Evolutionary conservation across 1,140 invertebrate species (phyloP).

Genomic region (Bombus confusus): DNA sequence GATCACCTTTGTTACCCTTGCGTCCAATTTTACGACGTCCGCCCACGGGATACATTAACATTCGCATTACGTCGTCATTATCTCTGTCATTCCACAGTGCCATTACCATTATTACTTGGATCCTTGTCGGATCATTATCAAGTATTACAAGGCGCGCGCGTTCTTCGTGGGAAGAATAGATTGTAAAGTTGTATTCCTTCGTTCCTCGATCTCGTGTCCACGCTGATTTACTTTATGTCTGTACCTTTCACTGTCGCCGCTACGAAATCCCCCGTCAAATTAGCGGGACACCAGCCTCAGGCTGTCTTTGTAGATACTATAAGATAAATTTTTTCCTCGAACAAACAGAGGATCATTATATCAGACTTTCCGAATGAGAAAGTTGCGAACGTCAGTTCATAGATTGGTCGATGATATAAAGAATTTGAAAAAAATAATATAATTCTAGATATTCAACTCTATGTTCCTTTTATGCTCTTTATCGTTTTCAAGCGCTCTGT

Average conservation of each 20-base stretch:
- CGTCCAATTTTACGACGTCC: slow-evolving; percentile 47
- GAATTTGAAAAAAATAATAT: background rate
- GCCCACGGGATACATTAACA: slow-evolving; percentile 52
- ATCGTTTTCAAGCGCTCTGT: too few species aligned
- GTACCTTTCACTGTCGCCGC: slow-evolving; percentile 21
- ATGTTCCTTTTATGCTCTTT: too few species aligned
- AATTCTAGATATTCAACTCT: background rate
- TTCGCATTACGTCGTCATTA: slow-evolving; percentile 55
- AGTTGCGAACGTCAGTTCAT: too few species aligned
- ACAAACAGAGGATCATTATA: too few species aligned
- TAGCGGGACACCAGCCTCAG: background rate
- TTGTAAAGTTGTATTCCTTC: slow-evolving; percentile 38
- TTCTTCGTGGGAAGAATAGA: slow-evolving; percentile 53
- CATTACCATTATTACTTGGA: slow-evolving; percentile 54
- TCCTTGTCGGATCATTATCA: slow-evolving; percentile 55
- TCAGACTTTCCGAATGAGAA: background rate
- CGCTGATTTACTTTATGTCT: slow-evolving; percentile 41
- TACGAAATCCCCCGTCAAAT: slow-evolving; percentile 12
- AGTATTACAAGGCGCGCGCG: slow-evolving; percentile 48
- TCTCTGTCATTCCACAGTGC: slow-evolving; percentile 50
- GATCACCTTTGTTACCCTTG: slow-evolving; percentile 33
- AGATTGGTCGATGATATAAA: too few species aligned
- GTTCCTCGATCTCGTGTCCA: slow-evolving; percentile 47
- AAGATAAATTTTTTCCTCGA: background rate
- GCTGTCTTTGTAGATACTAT: background rate